Base-by-base conservation (phyloP, 2,888 invertebrate genomes). In the Linyphia triangularis region DNA sequence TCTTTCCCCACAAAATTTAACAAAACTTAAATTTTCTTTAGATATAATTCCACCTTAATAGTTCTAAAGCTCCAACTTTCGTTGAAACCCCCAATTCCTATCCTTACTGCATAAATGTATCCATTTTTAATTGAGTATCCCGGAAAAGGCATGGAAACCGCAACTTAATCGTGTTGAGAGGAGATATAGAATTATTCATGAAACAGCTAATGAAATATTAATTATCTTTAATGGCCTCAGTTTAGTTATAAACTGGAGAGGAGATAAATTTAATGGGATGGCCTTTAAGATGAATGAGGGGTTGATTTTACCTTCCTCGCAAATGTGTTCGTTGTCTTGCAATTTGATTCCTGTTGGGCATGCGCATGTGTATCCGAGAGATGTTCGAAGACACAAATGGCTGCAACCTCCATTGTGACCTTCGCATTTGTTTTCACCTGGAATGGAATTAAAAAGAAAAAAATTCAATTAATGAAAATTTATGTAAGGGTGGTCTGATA, bases 301-400 rank as follows among this genome's bases (percentile, higher is more conserved):
- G 19, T 22, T 40, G 22, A 43, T 16, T 67, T 77, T 88, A 91
- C 91, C 89, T 84, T 86, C 67, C 28, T 91, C 90, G 81, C 91
- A 91, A 13, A 85, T 90, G 40, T 84, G 82, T 51, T 89, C 89
- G 82, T 91, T 91, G 24, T 85, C 95, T 91, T 94, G 94, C 7
- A 97, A 92, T 92, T 95, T 95, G 6, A 97, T 95, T 69, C 97
- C 97, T 69, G 96, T 96, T 0, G 97, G 96, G 92, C 97, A 97
- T 84, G 95, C 95, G 91, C 97, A 97, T 0, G 95, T 94, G 57
- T 92, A 92, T 78, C 92, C 93, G 0, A 95, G 90, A 9, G 90
- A 95, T 91, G 95, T 95, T 72, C 97, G 92, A 1, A 97, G 93
- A 92, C 97, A 97, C 13, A 97, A 93, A 93, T 97, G 96, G 0